A percentile compares a stretch with the other conserved stretches of the same genome.
Conservation (phyloP, 2,888 invertebrate species). For the Anagyrus pseudococci region DNA sequence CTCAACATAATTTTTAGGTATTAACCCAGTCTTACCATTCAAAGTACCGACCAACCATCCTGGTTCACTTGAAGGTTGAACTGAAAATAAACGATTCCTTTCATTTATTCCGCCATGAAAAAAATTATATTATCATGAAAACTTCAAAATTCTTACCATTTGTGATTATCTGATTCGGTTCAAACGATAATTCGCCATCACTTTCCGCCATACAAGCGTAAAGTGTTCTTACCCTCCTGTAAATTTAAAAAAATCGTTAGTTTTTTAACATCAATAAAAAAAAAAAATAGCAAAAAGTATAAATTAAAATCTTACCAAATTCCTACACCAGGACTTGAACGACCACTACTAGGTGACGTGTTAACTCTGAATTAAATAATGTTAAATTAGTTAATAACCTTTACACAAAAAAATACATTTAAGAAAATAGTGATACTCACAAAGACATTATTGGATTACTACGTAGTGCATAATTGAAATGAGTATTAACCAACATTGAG, state of each 20-base stretch:
- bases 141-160: slow-evolving; percentile 74
- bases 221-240: slow-evolving; percentile 86
- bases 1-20: slow-evolving; percentile 97
- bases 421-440: slow-evolving; percentile 56
- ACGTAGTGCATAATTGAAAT: slow-evolving; percentile 63
- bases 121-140: neutral
- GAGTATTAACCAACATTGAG: slow-evolving; percentile 59
- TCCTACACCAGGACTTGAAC: slow-evolving; percentile 60
- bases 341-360: slow-evolving; percentile 58
- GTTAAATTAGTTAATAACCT: slow-evolving; percentile 3
- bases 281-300: neutral
- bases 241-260: no score
- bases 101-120: neutral
- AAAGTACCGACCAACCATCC: slow-evolving; percentile 97
- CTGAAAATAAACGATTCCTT: no score
- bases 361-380: slow-evolving; percentile 45
- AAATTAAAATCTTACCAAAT: slow-evolving; percentile 54
- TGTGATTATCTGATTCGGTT: slow-evolving; percentile 97
- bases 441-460: slow-evolving; percentile 57
- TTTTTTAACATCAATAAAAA: neutral
- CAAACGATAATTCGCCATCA: slow-evolving; percentile 96
- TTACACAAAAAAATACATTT: neutral
- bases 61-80: slow-evolving; percentile 89
- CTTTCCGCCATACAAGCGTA: slow-evolving; percentile 97
- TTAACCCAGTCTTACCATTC: slow-evolving; percentile 89